Evolutionary conservation across 2,113 vertebrate genomes (phyloP).

Genomic region (Sebastes fasciatus): DNA sequence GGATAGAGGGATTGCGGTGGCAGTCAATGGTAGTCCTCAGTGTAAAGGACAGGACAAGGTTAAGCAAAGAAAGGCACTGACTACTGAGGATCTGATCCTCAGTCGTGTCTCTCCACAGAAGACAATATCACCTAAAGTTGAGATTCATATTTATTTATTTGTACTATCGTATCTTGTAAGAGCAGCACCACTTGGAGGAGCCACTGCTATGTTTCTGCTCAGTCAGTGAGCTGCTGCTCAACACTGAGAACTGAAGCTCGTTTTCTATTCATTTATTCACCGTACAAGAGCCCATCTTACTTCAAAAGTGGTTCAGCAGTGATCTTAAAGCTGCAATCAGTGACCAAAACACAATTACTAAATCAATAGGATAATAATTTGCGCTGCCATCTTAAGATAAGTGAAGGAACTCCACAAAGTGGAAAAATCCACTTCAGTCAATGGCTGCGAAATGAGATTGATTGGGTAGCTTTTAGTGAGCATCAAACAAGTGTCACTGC

Average conservation of each 20-base stretch:
- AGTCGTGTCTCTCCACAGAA: background rate
- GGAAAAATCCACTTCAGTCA: constrained; percentile 42
- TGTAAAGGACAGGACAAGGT: constrained; percentile 56
- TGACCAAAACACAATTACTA: constrained; percentile 46
- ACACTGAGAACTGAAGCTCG: background rate
- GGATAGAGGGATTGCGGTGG: constrained; percentile 8
- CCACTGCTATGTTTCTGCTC: constrained; percentile 48
- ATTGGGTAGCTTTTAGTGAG: constrained; percentile 51
- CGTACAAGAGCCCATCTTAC: background rate
- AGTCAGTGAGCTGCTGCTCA: constrained; percentile 3
- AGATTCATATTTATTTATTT: background rate
- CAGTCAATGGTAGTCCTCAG: constrained; percentile 13
- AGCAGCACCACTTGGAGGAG: constrained; percentile 68
- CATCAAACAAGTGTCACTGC: constrained; percentile 31
- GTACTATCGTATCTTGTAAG: background rate
- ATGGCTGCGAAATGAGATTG: constrained; percentile 41
- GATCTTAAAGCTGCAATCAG: constrained; percentile 44
- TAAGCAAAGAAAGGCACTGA: constrained; percentile 9
- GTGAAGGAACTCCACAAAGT: constrained; percentile 14
- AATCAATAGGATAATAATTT: constrained; percentile 59
- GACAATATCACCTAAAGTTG: background rate
- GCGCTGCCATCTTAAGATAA: constrained; percentile 29
- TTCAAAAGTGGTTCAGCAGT: constrained; percentile 7
- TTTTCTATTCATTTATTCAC: constrained; percentile 17
- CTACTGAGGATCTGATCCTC: background rate